These are phyloP conservation scores for Sebastes trivittatus DNA, from an alignment of 2,797 vertebrate species.

Conservation along the genomic window DNA sequence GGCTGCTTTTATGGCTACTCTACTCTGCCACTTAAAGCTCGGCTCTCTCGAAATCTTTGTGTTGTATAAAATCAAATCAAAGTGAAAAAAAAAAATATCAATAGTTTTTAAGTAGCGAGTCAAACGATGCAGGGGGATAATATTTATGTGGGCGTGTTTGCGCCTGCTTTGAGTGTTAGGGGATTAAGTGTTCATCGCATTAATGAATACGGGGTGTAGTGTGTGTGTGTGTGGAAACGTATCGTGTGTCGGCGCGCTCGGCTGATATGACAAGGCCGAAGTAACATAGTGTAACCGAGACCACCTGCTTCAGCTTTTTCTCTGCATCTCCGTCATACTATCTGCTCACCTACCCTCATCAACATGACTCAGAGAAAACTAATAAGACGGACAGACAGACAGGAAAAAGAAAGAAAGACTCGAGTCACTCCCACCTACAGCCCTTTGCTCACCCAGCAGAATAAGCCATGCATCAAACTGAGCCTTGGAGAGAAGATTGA, in stretches of 20 bases:
- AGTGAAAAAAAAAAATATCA: conserved; percentile 6
- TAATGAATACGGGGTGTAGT: background rate
- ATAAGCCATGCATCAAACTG: conserved; percentile 66
- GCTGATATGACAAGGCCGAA: conserved; percentile 6
- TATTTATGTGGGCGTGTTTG: conserved; percentile 8
- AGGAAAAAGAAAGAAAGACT: conserved; percentile 4
- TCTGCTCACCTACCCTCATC: conserved; percentile 1
- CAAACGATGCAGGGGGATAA: background rate
- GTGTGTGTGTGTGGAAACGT: background rate
- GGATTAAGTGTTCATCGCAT: background rate
- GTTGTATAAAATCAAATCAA: conserved; percentile 5
- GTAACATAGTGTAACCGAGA: conserved; percentile 3
- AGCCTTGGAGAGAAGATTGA: conserved; percentile 58
- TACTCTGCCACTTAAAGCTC: conserved; percentile 21
- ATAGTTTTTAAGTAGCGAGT: conserved; percentile 11
- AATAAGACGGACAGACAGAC: background rate
- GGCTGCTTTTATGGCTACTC: conserved; percentile 40
- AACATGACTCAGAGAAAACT: conserved; percentile 9
- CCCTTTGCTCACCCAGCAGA: conserved; percentile 55
- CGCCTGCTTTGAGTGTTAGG: background rate
- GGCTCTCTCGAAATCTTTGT: background rate
- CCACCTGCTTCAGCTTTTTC: background rate
- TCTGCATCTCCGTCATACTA: background rate
- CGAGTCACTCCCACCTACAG: conserved; percentile 39
- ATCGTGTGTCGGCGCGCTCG: background rate